Conservation (phyloP, 2,113 vertebrate genomes). For the Xerus inauris region DNA sequence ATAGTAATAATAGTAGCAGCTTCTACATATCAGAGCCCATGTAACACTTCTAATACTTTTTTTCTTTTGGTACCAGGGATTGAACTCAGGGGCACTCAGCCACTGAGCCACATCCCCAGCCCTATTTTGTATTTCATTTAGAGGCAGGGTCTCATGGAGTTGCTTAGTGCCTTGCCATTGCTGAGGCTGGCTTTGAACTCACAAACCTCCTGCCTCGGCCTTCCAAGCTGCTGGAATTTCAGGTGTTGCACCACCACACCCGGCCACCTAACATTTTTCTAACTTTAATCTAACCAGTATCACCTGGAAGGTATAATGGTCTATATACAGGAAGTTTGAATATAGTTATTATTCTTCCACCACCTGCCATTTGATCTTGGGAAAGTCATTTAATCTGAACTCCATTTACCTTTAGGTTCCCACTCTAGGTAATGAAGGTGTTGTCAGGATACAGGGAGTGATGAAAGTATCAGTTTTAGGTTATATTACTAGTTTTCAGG, state of each 20-base stretch:
- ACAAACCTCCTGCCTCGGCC: no score
- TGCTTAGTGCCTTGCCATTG: no score
- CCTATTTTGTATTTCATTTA: no score
- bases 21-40: background rate
- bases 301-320: background rate
- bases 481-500: background rate
- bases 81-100: no score
- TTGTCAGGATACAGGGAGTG: background rate
- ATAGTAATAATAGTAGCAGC: background rate
- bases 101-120: no score
- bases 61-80: no score
- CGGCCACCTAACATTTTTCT: background rate
- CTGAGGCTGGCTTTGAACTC: no score
- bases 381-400: background rate
- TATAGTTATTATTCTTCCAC: background rate
- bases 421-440: background rate
- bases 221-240: no score
- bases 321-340: background rate
- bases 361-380: background rate
- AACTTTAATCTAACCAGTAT: background rate
- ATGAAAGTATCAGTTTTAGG: background rate
- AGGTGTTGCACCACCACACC: no score
- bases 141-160: no score
- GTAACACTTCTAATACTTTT: background rate
- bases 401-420: background rate